These are phyloP conservation scores for Lycia hirtaria DNA, from an alignment of 2,888 invertebrate genomes.

Conservation along the genomic window DNA sequence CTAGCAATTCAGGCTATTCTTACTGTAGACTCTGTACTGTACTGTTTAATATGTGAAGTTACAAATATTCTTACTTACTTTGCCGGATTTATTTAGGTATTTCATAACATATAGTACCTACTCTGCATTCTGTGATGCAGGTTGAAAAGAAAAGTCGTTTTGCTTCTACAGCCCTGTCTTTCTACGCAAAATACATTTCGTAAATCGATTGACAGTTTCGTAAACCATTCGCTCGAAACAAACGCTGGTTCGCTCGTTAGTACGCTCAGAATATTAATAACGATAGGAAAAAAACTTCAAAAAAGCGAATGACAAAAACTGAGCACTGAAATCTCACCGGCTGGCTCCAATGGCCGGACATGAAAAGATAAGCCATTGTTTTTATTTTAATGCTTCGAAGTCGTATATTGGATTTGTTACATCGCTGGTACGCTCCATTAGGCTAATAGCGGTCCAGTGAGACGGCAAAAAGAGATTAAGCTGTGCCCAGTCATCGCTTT, in stretches of 20 bases:
- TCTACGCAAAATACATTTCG: background rate
- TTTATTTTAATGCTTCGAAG: constrained; percentile 57
- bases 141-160: too few species aligned
- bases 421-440: constrained; percentile 68
- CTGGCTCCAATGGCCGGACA: constrained; percentile 38
- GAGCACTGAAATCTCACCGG: constrained; percentile 36
- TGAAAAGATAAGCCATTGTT: constrained; percentile 49
- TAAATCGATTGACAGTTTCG: constrained; percentile 17
- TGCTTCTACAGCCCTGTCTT: too few species aligned
- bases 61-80: too few species aligned
- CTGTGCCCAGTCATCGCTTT: constrained; percentile 73
- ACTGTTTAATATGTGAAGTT: too few species aligned
- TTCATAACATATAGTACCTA: too few species aligned
- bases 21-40: too few species aligned
- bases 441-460: constrained; percentile 76
- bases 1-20: too few species aligned
- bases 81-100: too few species aligned
- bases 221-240: constrained; percentile 25
- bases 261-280: constrained; percentile 28
- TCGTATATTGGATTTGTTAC: constrained; percentile 63
- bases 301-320: constrained; percentile 38
- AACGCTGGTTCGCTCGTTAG: constrained; percentile 28
- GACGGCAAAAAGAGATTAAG: constrained; percentile 77
- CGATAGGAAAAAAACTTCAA: constrained; percentile 35
- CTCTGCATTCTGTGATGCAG: too few species aligned